Evolutionary conservation across 2,797 vertebrate genomes (phyloP).

Genomic region (Nannoperca obscura): DNA sequence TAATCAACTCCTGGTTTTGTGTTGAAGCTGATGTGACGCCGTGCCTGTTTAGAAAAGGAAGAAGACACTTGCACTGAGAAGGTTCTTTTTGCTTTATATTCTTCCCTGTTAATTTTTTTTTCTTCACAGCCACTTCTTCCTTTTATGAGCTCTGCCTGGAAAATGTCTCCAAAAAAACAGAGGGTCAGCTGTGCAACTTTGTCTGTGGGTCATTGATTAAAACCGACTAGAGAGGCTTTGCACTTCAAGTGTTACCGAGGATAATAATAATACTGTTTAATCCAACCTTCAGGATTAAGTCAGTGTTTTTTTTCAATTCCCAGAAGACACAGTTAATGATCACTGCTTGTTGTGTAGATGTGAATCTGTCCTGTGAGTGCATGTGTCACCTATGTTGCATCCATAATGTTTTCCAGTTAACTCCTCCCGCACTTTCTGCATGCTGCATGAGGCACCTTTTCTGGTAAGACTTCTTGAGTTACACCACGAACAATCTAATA

Average conservation of each 20-base stretch:
- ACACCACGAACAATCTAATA: slow-evolving; percentile 56
- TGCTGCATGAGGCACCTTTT: slow-evolving; percentile 93
- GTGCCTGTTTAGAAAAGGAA: slow-evolving; percentile 79
- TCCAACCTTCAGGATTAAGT: slow-evolving; percentile 26
- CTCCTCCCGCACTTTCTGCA: slow-evolving; percentile 93
- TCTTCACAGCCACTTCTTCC: slow-evolving; percentile 64
- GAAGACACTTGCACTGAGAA: slow-evolving; percentile 84
- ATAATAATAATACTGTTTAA: slow-evolving; percentile 1
- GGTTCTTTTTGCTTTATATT: slow-evolving; percentile 73
- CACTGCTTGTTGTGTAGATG: slow-evolving; percentile 51
- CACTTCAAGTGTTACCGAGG: slow-evolving; percentile 19
- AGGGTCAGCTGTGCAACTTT: slow-evolving; percentile 44
- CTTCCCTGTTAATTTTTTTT: slow-evolving; percentile 48
- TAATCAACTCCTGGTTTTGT: slow-evolving; percentile 78
- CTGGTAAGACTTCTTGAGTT: slow-evolving; percentile 91
- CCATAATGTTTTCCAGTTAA: slow-evolving; percentile 98
- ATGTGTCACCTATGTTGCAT: slow-evolving; percentile 86
- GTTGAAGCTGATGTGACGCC: slow-evolving; percentile 82
- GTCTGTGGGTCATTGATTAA: slow-evolving; percentile 69
- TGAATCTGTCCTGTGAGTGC: slow-evolving; percentile 72
- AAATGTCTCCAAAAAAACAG: slow-evolving; percentile 16
- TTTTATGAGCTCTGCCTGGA: slow-evolving; percentile 49
- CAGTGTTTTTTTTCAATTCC: slow-evolving; percentile 51
- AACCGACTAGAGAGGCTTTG: slow-evolving; percentile 14
- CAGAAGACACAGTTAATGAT: slow-evolving; percentile 30